Conservation (phyloP, 2,113 vertebrate species). For the Pteruthius melanotis region DNA sequence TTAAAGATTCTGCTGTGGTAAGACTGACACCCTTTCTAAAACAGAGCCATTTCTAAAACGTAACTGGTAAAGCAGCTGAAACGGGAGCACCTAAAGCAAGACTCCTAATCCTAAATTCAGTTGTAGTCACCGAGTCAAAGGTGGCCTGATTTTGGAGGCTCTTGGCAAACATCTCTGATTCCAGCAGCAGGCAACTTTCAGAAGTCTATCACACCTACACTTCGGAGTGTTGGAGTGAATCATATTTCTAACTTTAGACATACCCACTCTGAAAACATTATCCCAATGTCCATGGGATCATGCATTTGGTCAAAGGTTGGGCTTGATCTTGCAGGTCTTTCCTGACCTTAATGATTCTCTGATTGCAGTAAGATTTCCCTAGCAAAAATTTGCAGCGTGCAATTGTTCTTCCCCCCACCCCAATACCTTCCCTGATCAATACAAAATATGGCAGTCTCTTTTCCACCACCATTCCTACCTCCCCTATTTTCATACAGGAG, state of each 20-base stretch:
- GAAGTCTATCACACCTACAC: not conserved
- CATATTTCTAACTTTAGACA: not conserved
- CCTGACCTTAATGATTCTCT: not conserved
- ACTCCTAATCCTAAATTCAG: not conserved
- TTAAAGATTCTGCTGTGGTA: not conserved
- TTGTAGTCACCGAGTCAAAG: not conserved
- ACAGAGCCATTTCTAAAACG: not conserved
- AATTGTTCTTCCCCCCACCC: fast-evolving
- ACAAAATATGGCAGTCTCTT: not conserved
- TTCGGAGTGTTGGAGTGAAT: not conserved
- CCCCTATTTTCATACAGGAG: not conserved
- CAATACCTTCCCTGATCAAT: not conserved
- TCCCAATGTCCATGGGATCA: not conserved
- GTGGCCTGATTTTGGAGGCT: not conserved
- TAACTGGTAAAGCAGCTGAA: not conserved
- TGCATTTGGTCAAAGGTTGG: not conserved
- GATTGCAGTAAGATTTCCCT: not conserved
- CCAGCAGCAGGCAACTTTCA: not conserved
- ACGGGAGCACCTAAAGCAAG: not conserved
- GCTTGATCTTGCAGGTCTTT: not conserved
- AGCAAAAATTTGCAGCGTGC: not conserved
- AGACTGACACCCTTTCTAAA: not conserved
- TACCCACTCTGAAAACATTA: not conserved
- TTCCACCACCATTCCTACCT: not conserved
- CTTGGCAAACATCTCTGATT: not conserved